Conservation (phyloP, 2,888 invertebrate species). For the Eilema caniola region DNA sequence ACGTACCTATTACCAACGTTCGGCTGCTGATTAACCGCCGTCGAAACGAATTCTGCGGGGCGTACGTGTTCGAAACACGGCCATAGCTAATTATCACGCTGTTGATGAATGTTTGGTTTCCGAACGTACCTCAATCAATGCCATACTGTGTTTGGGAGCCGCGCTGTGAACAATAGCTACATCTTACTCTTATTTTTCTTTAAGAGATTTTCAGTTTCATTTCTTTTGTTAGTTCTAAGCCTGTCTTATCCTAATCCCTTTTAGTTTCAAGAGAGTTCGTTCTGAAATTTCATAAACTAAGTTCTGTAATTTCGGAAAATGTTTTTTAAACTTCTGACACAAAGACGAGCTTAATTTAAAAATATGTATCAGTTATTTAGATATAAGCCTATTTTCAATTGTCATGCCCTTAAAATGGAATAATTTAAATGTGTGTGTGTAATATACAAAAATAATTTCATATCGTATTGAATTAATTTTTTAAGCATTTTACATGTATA, state of each 20-base stretch:
- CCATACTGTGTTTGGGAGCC: slow-evolving; percentile 31
- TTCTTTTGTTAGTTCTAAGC: neutral
- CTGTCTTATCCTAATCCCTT: neutral
- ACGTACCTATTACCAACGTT: slow-evolving; percentile 72
- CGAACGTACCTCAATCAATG: slow-evolving; percentile 53
- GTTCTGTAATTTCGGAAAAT: slow-evolving; percentile 5
- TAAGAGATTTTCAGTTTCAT: slow-evolving; percentile 5
- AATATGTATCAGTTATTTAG: too few relatives aligned
- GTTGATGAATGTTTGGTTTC: slow-evolving; percentile 56
- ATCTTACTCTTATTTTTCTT: slow-evolving; percentile 13
- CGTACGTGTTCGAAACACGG: slow-evolving; percentile 54
- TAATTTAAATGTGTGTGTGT: too few relatives aligned
- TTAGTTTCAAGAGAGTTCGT: neutral
- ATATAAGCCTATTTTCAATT: neutral
- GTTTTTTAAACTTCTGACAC: neutral
- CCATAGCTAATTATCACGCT: slow-evolving; percentile 52
- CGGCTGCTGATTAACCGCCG: slow-evolving; percentile 65
- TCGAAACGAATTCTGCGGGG: slow-evolving; percentile 53
- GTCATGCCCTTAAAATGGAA: too few relatives aligned
- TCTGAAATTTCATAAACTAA: slow-evolving; percentile 5
- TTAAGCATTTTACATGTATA: too few relatives aligned
- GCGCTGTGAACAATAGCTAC: slow-evolving; percentile 6
- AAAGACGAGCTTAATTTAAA: too few relatives aligned
- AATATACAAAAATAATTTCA: neutral
- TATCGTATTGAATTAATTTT: too few relatives aligned